phyloP scores from a whole-genome alignment of 2,797 vertebrate species.

The Ctenopoma kingsleyae region DNA sequence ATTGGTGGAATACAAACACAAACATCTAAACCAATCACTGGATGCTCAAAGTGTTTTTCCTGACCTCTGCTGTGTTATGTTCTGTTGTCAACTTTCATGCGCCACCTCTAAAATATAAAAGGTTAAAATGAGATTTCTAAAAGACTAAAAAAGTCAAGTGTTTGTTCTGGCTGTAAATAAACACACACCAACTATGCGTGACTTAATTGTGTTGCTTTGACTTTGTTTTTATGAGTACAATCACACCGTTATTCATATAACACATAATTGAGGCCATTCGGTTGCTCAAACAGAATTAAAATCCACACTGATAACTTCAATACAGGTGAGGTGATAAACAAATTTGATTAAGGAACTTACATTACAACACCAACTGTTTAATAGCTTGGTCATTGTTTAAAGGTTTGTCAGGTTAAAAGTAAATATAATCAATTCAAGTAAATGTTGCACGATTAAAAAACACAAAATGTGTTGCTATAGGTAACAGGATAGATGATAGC shows the following conservation, averaged over 20 bases:
- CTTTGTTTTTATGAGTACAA: constrained; percentile 47
- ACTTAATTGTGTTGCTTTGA: constrained; percentile 26
- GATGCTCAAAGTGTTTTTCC: constrained; percentile 10
- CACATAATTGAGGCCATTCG: constrained; percentile 49
- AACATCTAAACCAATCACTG: constrained; percentile 45
- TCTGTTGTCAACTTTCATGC: constrained; percentile 22
- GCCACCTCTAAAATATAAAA: constrained; percentile 9
- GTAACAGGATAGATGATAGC: background rate
- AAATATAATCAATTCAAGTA: background rate
- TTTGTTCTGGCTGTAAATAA: constrained; percentile 41
- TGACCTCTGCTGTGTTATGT: constrained; percentile 5
- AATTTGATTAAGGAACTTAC: constrained; percentile 2
- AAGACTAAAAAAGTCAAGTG: constrained; percentile 2
- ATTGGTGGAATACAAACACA: constrained; percentile 25
- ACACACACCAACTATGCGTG: constrained; percentile 26
- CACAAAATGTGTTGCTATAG: constrained; percentile 1
- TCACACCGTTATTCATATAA: constrained; percentile 56
- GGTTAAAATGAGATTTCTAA: constrained; percentile 32
- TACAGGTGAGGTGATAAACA: background rate
- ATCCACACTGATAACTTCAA: constrained; percentile 12
- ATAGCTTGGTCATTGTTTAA: background rate
- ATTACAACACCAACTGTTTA: background rate
- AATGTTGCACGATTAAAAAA: background rate
- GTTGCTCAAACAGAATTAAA: constrained; percentile 34
- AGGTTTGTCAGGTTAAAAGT: background rate